Evolutionary conservation across 2,797 vertebrate species (phyloP), one percentile per base, ranked within the genome.

Genomic region (Cygnus olor): DNA sequence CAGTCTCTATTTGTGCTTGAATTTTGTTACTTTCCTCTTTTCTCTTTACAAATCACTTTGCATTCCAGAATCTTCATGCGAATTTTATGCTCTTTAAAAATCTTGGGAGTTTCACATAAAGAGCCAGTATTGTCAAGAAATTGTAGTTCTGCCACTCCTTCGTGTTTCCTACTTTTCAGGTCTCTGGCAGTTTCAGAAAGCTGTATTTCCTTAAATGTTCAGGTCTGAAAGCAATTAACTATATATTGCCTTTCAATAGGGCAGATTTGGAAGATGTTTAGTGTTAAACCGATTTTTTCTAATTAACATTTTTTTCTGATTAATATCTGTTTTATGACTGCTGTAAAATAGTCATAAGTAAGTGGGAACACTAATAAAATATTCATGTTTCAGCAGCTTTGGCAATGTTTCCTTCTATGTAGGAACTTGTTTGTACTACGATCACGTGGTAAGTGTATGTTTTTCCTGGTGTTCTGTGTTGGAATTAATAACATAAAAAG

Each of bases 241-340:
- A 80, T 61, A 82, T 85, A 72, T 21, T 91, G 25, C 16, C 77
- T 79, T 96, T 91, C 28, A 20, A 77, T 56, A 85, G 14, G 51
- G 25, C 51, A 53, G 25, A 27, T 53, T 53, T 53, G 25, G 51
- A 53, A 53, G 10, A 66, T 65, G 53, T 36, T 54, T 42, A 80
- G 38, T 45, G 12, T 54, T 34, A 71, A 95, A 73, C 58, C 91
- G 56, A 82, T 57, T 88, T 94, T 85, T 69, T 66, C 61, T 86
- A 82, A 93, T 96, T 91, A 96, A 63, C 63, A 82, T 92, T 25
- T 54, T 66, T 45, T 58, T 51, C 70, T 88, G 64, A 94, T 92
- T 93, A 94, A n/a, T 63, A 90, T 80, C 27, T 78, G 5, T 14
- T 89, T 94, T 87, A 73, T 85, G 51, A 44, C 20, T 85, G n/a